Evolutionary conservation across 1,140 invertebrate species (phyloP).

Genomic region (Aphaenogaster rudis): DNA sequence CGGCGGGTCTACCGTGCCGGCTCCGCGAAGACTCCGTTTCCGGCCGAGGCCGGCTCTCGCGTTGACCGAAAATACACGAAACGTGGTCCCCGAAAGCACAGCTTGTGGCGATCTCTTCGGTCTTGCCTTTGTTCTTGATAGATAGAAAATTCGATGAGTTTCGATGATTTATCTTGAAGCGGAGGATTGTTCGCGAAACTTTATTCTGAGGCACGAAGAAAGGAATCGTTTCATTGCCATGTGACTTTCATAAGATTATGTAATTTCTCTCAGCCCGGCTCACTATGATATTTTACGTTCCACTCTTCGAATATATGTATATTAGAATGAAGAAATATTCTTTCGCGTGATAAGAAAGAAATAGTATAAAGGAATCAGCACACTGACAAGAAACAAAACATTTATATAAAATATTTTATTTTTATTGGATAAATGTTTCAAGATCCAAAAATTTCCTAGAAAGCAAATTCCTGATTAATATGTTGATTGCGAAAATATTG

Average conservation of each 20-base stretch:
- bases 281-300: not conserved
- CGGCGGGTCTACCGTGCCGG: not conserved
- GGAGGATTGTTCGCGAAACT: not conserved
- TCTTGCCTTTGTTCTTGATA: not conserved
- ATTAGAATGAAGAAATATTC: not conserved
- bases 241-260: constrained; percentile 24
- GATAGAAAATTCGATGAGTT: not conserved
- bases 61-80: constrained; percentile 7
- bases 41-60: not conserved
- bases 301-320: not conserved
- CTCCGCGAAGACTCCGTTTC: constrained; percentile 9
- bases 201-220: not conserved
- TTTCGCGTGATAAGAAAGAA: not conserved
- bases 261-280: not conserved
- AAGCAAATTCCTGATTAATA: not conserved
- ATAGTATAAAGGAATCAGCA: not conserved
- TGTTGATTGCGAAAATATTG: not conserved
- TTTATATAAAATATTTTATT: not conserved
- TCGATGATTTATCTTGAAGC: not conserved
- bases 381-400: not conserved
- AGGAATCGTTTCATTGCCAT: not conserved
- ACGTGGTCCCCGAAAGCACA: not conserved
- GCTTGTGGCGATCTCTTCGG: not conserved
- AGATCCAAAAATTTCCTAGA: not conserved
- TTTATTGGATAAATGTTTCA: not conserved